Evolutionary conservation across 2,888 invertebrate genomes (phyloP).

Genomic region (Bellardia pandia): DNA sequence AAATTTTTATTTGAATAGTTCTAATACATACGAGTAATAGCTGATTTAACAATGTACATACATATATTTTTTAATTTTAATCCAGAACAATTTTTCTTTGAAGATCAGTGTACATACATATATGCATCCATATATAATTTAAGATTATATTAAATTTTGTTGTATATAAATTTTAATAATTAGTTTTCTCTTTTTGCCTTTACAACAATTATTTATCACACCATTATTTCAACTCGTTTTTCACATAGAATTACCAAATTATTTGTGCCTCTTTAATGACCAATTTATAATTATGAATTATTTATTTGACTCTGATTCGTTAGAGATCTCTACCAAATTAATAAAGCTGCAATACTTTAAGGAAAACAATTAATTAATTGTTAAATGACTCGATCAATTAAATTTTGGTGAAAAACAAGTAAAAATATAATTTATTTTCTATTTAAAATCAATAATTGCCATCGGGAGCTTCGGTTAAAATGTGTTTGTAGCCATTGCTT

Average conservation of each 20-base stretch:
- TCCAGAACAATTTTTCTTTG: neutral
- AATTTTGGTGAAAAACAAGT: conserved; percentile 18
- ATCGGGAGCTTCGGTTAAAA: conserved; percentile 82
- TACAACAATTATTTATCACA: neutral
- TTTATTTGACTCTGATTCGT: too few species aligned
- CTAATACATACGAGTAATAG: too few species aligned
- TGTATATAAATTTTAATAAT: neutral
- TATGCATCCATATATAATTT: neutral
- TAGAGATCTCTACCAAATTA: too few species aligned
- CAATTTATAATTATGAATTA: too few species aligned
- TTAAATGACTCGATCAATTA: neutral
- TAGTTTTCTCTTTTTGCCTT: neutral
- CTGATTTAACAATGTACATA: too few species aligned
- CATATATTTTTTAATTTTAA: too few species aligned
- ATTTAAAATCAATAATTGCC: conserved; percentile 75
- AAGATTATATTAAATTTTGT: neutral
- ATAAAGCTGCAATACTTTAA: neutral
- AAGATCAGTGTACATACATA: neutral
- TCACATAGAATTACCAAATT: neutral
- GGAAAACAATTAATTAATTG: neutral
- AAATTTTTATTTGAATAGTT: too few species aligned
- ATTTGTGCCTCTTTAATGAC: too few species aligned
- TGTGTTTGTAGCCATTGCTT: conserved; percentile 83
- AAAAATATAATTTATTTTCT: conserved; percentile 1
- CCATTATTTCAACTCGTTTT: neutral